Evolutionary conservation across 2,888 invertebrate genomes (phyloP), one percentile per base, ranked within the genome.

Genomic region (Aelia acuminata): DNA sequence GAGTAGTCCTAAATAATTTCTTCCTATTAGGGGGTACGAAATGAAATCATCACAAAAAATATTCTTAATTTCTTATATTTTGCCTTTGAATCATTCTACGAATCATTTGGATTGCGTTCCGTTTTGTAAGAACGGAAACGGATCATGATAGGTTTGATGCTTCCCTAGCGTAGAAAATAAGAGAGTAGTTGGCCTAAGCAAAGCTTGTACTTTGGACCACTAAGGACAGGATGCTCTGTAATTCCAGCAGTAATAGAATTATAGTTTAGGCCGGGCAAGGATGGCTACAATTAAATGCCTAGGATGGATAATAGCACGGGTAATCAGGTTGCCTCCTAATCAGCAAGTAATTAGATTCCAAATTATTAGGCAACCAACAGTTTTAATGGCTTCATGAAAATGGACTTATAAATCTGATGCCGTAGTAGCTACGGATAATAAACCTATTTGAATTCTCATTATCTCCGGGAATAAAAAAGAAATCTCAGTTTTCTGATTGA

Each of bases 211-310:
- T 43, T 20, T 43, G 39, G 43, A 80, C 80, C 11, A 80, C 80
- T 22, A 75, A 75, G 43, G 80, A 47, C 43, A 43, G 18, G 18
- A 8, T 43, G 39, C 43, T 11, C 80, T 43, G n/a, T 80, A 80
- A 80, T 80, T n/a, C 22, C 43, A n/a, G 13, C 13, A 13, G 43
- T 43, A 80, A n/a, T n/a, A 80, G 43, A 39, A 80, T 80, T 43
- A 43, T 47, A 47, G 43, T 43, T 43, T 20, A 22, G 43, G 43
- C 43, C 43, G 43, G 3, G 11, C 80, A 80, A 43, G 43, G n/a
- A 80, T 80, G 43, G 43, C 80, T 80, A 80, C 80, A 80, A 80
- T 80, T 80, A 80, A 80, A 80, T 80, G 80, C n/a, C 80, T 80
- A 80, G 43, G 43, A n/a, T 80, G 80, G 80, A 43, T 80, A 80